Evolutionary conservation across 2,888 invertebrate genomes (phyloP).

Genomic region (Diabrotica balteata): DNA sequence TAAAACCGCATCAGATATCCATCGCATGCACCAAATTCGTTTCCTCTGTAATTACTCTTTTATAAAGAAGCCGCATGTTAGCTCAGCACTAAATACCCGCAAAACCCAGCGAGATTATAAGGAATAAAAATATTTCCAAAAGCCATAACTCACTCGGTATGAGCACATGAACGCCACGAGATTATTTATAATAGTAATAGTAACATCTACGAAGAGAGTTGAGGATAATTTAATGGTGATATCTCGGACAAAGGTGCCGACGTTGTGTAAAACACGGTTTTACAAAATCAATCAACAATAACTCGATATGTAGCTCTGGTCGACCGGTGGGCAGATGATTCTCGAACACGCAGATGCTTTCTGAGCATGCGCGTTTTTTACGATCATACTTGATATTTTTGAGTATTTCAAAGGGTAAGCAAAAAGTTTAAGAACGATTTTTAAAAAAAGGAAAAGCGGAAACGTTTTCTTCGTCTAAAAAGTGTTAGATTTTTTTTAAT

Average conservation of each 20-base stretch:
- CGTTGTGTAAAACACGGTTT: slow-evolving; percentile 55
- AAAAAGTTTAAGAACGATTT: no score
- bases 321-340: slow-evolving; percentile 41
- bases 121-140: slow-evolving; percentile 16
- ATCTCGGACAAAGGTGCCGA: slow-evolving; percentile 57
- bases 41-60: no score
- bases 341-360: slow-evolving; percentile 43
- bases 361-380: no score
- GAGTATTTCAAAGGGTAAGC: no score
- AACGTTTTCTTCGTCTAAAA: no score
- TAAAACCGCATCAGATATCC: not conserved
- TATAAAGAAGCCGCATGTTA: no score
- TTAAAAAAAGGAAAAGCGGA: no score
- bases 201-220: slow-evolving; percentile 50
- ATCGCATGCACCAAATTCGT: not conserved
- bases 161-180: slow-evolving; percentile 38
- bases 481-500: no score
- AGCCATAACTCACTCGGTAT: slow-evolving; percentile 52
- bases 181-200: slow-evolving; percentile 52
- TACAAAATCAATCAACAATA: slow-evolving; percentile 59
- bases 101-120: not conserved
- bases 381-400: no score
- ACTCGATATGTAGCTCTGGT: slow-evolving; percentile 43
- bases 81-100: not conserved
- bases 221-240: slow-evolving; percentile 59